Conservation (phyloP, 1,140 invertebrate genomes). For the Pentalonia nigronervosa region DNA sequence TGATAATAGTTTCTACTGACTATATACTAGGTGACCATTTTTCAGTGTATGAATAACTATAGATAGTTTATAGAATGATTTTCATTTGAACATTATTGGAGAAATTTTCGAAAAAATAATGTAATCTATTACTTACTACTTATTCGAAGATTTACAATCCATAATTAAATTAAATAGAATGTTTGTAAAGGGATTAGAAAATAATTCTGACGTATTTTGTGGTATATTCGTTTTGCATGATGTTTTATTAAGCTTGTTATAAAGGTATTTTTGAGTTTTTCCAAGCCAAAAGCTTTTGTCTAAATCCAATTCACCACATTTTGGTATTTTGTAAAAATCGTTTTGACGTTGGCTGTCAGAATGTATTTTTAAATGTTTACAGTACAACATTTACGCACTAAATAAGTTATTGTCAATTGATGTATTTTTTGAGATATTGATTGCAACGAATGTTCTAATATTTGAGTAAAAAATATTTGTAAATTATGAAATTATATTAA, state of each 20-base stretch:
- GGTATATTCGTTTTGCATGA: background rate
- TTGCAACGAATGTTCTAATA: background rate
- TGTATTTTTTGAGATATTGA: background rate
- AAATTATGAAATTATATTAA: background rate
- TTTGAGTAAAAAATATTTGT: background rate
- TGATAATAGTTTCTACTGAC: background rate
- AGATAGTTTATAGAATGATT: background rate
- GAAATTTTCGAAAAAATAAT: background rate
- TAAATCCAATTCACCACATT: slow-evolving; percentile 15
- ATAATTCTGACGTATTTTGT: background rate
- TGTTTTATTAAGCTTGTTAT: background rate
- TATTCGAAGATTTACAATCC: background rate
- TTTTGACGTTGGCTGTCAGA: background rate
- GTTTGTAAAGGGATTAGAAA: background rate
- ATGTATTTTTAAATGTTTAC: background rate
- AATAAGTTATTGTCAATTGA: too few species aligned
- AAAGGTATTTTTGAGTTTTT: slow-evolving; percentile 6
- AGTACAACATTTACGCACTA: background rate
- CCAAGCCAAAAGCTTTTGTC: background rate
- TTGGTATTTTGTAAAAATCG: background rate
- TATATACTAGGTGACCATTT: background rate
- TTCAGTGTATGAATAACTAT: background rate
- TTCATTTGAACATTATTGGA: background rate
- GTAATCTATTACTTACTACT: background rate
- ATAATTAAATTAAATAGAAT: background rate